Evolutionary conservation across 1,140 invertebrate genomes (phyloP).

Genomic region (Theocolax elegans): DNA sequence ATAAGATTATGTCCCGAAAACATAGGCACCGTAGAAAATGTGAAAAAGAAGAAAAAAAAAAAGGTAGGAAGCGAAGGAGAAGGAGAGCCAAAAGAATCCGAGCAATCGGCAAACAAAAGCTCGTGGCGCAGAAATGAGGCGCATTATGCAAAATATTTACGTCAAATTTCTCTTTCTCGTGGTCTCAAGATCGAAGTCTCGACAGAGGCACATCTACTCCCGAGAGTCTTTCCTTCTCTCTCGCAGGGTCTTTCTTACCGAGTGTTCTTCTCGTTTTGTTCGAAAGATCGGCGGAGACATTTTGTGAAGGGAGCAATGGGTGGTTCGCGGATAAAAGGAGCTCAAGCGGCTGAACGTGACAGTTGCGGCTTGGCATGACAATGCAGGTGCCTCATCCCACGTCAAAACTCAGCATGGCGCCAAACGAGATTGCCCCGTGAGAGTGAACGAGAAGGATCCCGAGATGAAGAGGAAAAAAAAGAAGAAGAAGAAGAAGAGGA

Average conservation of each 20-base stretch:
- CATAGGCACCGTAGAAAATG: too few species aligned
- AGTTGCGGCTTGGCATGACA: constrained; percentile 62
- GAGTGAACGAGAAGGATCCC: constrained; percentile 14
- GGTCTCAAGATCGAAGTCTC: constrained; percentile 29
- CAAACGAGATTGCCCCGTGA: constrained; percentile 50
- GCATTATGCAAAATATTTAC: constrained; percentile 40
- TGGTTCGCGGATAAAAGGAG: constrained; percentile 47
- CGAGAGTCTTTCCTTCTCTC: neutral
- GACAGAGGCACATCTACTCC: constrained; percentile 10
- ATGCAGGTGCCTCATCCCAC: constrained; percentile 67
- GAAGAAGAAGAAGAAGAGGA: neutral
- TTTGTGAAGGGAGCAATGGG: constrained; percentile 43
- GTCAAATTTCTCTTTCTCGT: constrained; percentile 32
- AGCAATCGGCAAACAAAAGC: neutral
- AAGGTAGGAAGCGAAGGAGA: neutral
- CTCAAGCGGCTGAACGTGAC: constrained; percentile 49
- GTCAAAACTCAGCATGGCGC: constrained; percentile 67
- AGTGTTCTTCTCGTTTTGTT: neutral
- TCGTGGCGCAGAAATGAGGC: constrained; percentile 15
- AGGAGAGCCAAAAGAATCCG: neutral
- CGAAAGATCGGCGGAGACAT: constrained; percentile 32
- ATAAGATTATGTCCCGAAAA: neutral
- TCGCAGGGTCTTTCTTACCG: too few species aligned
- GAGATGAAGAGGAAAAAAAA: constrained; percentile 31
- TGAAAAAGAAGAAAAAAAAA: too few species aligned